A percentile compares a stretch with the other conserved stretches of the same genome.
phyloP scores from a whole-genome alignment of 2,888 invertebrate species.

The Phymatocera aterrima region DNA sequence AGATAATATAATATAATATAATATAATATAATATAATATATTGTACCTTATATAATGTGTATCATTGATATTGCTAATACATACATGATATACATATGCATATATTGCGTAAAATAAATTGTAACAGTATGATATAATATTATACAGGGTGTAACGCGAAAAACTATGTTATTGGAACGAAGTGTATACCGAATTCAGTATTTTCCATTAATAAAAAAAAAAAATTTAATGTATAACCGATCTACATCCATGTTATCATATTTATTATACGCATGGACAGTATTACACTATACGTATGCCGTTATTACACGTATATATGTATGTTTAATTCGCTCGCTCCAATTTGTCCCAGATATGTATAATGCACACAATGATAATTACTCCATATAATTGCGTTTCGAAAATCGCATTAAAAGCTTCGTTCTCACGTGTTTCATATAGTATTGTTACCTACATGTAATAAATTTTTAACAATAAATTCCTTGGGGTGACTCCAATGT shows the following conservation, averaged over 20 bases:
- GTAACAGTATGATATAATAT: conserved; percentile 36
- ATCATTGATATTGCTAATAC: conserved; percentile 48
- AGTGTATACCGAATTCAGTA: conserved; percentile 67
- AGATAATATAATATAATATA: conserved; percentile 3
- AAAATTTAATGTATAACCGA: conserved; percentile 10
- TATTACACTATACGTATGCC: too few relatives aligned
- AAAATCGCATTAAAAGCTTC: neutral
- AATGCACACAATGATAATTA: too few relatives aligned
- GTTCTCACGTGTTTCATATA: neutral
- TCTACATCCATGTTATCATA: neutral
- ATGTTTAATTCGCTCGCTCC: too few relatives aligned
- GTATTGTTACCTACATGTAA: neutral
- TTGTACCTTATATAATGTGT: conserved; percentile 10
- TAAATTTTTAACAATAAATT: conserved; percentile 18
- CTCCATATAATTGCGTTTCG: too few relatives aligned
- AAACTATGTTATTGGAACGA: conserved; percentile 54
- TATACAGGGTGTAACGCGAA: conserved; percentile 25
- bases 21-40: neutral
- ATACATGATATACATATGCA: too few relatives aligned
- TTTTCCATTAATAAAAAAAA: conserved; percentile 61
- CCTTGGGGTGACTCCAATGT: neutral
- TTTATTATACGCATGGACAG: neutral
- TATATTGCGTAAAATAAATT: conserved; percentile 39
- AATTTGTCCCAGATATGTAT: too few relatives aligned
- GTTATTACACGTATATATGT: too few relatives aligned